Conservation (phyloP, 2,888 invertebrate species). For the Ophioninae sp. region DNA sequence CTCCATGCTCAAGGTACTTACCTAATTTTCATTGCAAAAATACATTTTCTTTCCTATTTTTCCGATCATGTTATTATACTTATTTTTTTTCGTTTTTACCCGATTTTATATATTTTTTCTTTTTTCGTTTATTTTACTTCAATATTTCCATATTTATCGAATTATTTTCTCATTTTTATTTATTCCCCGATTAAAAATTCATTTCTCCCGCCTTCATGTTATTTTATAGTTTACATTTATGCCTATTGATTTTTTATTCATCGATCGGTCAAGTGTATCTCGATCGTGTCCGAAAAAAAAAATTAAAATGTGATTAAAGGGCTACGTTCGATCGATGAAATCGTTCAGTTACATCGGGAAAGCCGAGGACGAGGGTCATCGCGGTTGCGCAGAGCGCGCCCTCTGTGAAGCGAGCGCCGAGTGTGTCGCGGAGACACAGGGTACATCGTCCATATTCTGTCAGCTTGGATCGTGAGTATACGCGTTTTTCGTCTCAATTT, state of each 20-base stretch:
- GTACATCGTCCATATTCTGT: slow-evolving; percentile 90
- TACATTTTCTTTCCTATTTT: too few relatives aligned
- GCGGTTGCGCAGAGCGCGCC: slow-evolving; percentile 86
- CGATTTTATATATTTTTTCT: too few relatives aligned
- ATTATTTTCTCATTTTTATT: too few relatives aligned
- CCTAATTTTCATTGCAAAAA: slow-evolving; percentile 9
- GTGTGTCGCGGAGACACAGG: slow-evolving; percentile 90
- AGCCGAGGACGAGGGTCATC: slow-evolving; percentile 91
- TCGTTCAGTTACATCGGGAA: slow-evolving; percentile 83
- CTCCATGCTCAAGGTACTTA: slow-evolving; percentile 88
- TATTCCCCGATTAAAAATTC: too few relatives aligned
- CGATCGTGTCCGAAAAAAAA: not conserved
- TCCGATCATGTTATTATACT: too few relatives aligned
- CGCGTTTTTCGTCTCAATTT: not conserved
- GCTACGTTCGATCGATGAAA: slow-evolving; percentile 90
- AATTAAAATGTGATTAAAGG: slow-evolving; percentile 78
- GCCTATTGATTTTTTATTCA: not conserved
- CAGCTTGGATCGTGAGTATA: slow-evolving; percentile 94
- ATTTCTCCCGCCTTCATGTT: too few relatives aligned
- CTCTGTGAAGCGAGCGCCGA: slow-evolving; percentile 95
- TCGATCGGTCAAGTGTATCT: not conserved
- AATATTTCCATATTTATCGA: not conserved
- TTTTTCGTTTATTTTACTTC: not conserved
- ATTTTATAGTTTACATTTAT: not conserved
- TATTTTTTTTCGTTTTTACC: too few relatives aligned